Percentiles rank a stretch among this genome's conserved stretches.
Evolutionary conservation across 2,888 invertebrate genomes (phyloP).

Genomic region (Xiphydria camelus): DNA sequence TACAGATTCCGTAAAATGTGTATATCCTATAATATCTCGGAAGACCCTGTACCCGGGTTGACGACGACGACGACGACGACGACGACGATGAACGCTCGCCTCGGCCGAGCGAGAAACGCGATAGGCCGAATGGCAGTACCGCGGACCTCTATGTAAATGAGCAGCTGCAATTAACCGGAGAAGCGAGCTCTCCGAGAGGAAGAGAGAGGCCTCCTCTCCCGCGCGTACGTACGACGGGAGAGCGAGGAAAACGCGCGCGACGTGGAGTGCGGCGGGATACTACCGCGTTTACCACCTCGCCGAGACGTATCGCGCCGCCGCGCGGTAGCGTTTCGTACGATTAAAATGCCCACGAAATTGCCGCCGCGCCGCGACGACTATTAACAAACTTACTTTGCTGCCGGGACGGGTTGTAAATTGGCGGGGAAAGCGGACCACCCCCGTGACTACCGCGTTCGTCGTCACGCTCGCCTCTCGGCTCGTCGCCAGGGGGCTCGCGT

Average conservation of each 20-base stretch:
- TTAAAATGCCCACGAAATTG: conserved; percentile 17
- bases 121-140: conserved; percentile 27
- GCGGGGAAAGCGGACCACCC: too few species aligned
- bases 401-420: too few species aligned
- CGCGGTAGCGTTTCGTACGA: conserved; percentile 12
- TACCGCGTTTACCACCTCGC: conserved; percentile 18
- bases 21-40: conserved; percentile 21
- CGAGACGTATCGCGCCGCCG: conserved; percentile 2
- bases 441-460: too few species aligned
- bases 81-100: too few species aligned
- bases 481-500: too few species aligned
- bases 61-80: too few species aligned
- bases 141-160: conserved; percentile 50
- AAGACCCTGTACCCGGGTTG: conserved; percentile 14
- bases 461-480: too few species aligned
- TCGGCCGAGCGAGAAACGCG: conserved; percentile 16
- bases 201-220: too few species aligned
- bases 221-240: conserved; percentile 12
- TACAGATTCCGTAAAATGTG: conserved; percentile 28
- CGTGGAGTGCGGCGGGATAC: conserved; percentile 5
- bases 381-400: conserved; percentile 10
- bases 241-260: conserved; percentile 10
- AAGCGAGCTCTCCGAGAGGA: too few species aligned
- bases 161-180: conserved; percentile 46
- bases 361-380: conserved; percentile 1